A percentile compares a stretch with the other conserved stretches of the same genome.
phyloP scores from a whole-genome alignment of 1,140 invertebrate species.

The Drosophila auraria region DNA sequence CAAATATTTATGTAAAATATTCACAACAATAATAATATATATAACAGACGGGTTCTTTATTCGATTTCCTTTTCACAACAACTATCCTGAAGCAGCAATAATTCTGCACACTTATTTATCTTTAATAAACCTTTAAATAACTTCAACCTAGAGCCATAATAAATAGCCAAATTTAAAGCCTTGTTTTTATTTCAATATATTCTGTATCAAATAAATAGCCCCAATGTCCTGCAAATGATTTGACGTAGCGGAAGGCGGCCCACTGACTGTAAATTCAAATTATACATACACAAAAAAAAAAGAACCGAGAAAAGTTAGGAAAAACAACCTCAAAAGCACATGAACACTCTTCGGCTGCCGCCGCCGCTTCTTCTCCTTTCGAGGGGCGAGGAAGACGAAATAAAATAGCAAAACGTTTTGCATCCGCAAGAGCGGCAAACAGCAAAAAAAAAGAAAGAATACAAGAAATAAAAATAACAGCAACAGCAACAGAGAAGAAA shows the following conservation, averaged over 20 bases:
- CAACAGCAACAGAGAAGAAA: conserved; percentile 36
- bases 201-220: not conserved
- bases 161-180: not conserved
- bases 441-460: conserved; percentile 15
- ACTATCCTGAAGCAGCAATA: not conserved
- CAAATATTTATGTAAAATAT: not conserved
- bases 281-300: conserved; percentile 59
- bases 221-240: conserved; percentile 62
- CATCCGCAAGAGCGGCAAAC: conserved; percentile 59
- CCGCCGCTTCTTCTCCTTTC: conserved; percentile 10
- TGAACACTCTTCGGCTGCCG: conserved; percentile 57
- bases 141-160: not conserved
- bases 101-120: not conserved
- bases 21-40: not conserved
- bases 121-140: not conserved
- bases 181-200: not conserved
- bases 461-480: conserved; percentile 19
- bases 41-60: not conserved
- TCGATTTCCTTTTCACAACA: not conserved
- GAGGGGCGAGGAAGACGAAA: conserved; percentile 33
- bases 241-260: conserved; percentile 69
- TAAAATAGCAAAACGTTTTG: conserved; percentile 78
- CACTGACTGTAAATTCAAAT: conserved; percentile 78
- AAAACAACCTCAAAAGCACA: conserved; percentile 65
- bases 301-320: conserved; percentile 30